A percentile compares a stretch with the other conserved stretches of the same genome.
Conservation (phyloP, 2,797 vertebrate genomes). For the Phrynocephalus vlangalii region DNA sequence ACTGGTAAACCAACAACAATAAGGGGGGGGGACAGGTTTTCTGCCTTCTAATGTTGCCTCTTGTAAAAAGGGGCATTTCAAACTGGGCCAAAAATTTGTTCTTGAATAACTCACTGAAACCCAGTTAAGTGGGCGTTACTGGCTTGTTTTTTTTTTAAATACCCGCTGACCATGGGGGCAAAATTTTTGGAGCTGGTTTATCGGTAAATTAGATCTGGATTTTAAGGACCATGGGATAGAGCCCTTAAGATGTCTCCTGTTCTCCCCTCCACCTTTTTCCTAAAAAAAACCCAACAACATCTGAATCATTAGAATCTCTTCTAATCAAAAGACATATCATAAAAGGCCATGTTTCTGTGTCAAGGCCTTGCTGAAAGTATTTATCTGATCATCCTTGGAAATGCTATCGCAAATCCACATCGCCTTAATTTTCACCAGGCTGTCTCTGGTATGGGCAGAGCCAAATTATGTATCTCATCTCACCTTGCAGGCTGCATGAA, state of each 20-base stretch:
- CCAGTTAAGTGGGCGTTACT: too few species aligned
- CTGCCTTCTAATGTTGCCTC: too few species aligned
- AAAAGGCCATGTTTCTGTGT: constrained; percentile 29
- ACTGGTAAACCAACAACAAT: too few species aligned
- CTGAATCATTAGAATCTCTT: constrained; percentile 9
- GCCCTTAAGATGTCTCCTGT: neutral
- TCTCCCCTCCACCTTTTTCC: constrained; percentile 13
- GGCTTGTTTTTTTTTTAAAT: too few species aligned
- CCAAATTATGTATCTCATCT: constrained; percentile 50
- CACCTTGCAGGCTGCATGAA: constrained; percentile 25
- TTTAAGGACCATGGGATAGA: too few species aligned
- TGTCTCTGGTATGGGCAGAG: constrained; percentile 16
- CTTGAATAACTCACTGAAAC: too few species aligned
- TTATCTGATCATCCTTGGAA: constrained; percentile 33
- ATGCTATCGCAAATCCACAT: constrained; percentile 3
- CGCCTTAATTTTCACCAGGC: constrained; percentile 46
- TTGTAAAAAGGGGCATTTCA: too few species aligned
- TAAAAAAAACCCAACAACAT: constrained; percentile 1
- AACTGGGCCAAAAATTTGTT: too few species aligned
- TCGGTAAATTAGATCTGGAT: too few species aligned
- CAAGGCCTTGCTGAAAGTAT: constrained; percentile 38
- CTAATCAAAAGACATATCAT: constrained; percentile 42
- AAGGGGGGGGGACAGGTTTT: too few species aligned
- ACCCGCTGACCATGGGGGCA: too few species aligned
- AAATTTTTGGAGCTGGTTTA: too few species aligned